Conservation (phyloP, 2,888 invertebrate genomes). For the Phrixothrix hirtus region DNA sequence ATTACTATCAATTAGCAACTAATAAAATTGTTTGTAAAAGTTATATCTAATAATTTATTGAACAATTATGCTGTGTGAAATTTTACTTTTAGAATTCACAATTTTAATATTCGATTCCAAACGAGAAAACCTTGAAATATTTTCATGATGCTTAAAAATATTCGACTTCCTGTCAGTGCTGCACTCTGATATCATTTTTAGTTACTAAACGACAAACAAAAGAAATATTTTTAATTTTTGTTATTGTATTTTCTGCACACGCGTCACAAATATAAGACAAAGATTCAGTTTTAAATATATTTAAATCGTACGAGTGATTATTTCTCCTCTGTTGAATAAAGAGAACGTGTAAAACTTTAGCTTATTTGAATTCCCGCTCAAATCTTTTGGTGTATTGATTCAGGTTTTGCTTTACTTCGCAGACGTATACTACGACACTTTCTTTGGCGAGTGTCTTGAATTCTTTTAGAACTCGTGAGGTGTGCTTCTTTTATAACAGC, state of each 20-base stretch:
- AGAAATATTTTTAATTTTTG: slow-evolving; percentile 26
- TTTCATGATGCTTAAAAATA: no score
- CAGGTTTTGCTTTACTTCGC: slow-evolving; percentile 44
- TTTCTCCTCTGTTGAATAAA: slow-evolving; percentile 24
- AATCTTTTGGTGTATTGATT: slow-evolving; percentile 44
- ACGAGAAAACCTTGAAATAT: no score
- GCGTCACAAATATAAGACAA: slow-evolving; percentile 32
- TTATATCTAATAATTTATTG: no score
- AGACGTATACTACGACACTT: slow-evolving; percentile 40
- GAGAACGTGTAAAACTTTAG: slow-evolving; percentile 10
- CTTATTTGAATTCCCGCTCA: slow-evolving; percentile 47
- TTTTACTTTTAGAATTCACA: no score
- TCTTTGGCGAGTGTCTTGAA: slow-evolving; percentile 42
- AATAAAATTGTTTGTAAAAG: no score
- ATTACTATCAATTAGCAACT: no score
- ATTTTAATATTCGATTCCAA: no score
- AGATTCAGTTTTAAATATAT: slow-evolving; percentile 26
- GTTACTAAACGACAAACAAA: slow-evolving; percentile 9
- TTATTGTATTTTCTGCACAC: slow-evolving; percentile 19
- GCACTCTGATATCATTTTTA: background rate
- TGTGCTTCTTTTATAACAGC: slow-evolving; percentile 56
- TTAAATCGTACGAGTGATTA: slow-evolving; percentile 34
- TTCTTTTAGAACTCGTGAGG: slow-evolving; percentile 50
- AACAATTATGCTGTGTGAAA: no score
- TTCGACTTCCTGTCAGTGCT: no score